phyloP scores from a whole-genome alignment of 2,888 invertebrate species.

The Platycheirus albimanus region DNA sequence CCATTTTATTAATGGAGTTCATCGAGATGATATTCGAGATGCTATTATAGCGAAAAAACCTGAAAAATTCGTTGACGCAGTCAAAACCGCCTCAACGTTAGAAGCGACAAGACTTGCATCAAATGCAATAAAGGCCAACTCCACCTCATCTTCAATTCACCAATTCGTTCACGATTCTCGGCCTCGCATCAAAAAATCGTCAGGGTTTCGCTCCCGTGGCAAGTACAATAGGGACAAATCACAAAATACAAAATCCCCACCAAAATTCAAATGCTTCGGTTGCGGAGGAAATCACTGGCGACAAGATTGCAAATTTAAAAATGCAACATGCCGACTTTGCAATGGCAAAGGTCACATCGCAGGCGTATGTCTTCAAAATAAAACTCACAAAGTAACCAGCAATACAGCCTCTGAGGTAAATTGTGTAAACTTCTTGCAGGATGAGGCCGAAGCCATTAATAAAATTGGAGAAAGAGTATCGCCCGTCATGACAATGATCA shows the following conservation, averaged over 20 bases:
- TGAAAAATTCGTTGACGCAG: conserved; percentile 2
- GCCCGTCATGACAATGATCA: no score
- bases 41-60: conserved; percentile 50
- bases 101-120: not conserved
- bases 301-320: not conserved
- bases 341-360: no score
- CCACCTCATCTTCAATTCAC: conserved; percentile 2
- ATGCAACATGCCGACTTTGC: no score
- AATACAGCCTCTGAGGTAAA: not conserved
- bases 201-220: not conserved
- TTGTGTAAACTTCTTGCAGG: not conserved
- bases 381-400: not conserved
- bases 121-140: not conserved
- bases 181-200: not conserved
- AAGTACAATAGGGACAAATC: not conserved
- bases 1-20: not conserved
- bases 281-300: not conserved
- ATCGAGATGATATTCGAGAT: conserved; percentile 45
- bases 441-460: no score
- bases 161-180: not conserved
- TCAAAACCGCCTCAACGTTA: not conserved
- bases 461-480: no score
- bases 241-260: not conserved
- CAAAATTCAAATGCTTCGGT: not conserved
- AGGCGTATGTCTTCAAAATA: not conserved